phyloP scores from a whole-genome alignment of 1,140 invertebrate species.

The Plodia interpunctella region DNA sequence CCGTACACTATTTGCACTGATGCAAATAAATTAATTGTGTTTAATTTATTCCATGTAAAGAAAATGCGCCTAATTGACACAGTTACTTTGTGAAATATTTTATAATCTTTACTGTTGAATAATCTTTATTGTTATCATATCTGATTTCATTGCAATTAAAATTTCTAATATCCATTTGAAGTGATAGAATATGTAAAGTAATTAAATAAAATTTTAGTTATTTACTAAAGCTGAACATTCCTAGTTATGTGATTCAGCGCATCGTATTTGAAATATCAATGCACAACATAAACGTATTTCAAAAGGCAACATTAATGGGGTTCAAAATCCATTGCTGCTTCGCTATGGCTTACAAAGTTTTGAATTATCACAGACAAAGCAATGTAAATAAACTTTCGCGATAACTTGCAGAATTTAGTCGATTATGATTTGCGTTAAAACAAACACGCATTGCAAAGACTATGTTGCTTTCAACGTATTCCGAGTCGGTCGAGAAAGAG shows the following conservation, averaged over 20 bases:
- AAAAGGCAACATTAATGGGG: neutral
- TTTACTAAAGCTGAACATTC: no score
- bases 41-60: neutral
- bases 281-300: neutral
- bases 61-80: no score
- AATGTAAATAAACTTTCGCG: slow-evolving; percentile 22
- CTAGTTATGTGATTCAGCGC: neutral
- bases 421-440: slow-evolving; percentile 36
- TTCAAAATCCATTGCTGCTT: neutral
- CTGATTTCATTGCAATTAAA: no score
- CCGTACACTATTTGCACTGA: no score
- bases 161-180: no score
- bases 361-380: slow-evolving; percentile 13
- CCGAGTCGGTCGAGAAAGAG: slow-evolving; percentile 62
- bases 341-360: neutral
- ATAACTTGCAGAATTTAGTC: slow-evolving; percentile 4
- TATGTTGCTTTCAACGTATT: slow-evolving; percentile 49
- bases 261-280: neutral
- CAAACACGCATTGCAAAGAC: slow-evolving; percentile 60
- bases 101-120: no score
- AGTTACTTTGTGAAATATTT: no score
- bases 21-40: neutral
- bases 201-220: no score
- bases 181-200: no score
- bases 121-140: no score